Conservation (phyloP, 1,140 invertebrate genomes). For the Prorops nasuta region DNA sequence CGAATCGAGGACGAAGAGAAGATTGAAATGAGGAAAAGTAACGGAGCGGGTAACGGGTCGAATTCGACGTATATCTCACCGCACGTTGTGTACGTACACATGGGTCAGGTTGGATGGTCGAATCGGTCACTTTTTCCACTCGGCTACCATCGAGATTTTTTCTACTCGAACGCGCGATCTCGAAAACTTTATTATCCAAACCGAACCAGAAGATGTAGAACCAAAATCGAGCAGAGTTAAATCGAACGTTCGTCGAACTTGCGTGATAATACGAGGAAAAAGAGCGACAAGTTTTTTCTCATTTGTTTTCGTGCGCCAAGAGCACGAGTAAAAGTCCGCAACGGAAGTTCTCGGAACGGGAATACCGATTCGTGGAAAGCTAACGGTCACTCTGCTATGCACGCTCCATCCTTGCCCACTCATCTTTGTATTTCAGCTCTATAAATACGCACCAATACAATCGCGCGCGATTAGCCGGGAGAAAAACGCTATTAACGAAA, state of each 20-base stretch:
- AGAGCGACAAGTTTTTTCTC: background rate
- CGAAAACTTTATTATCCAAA: background rate
- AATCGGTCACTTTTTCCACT: background rate
- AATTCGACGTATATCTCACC: conserved; percentile 23
- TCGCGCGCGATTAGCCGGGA: too few relatives aligned
- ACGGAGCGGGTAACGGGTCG: conserved; percentile 35
- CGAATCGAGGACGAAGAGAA: conserved; percentile 28
- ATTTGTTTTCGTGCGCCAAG: too few relatives aligned
- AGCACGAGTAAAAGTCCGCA: too few relatives aligned
- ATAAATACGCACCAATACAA: too few relatives aligned
- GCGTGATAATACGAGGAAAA: background rate
- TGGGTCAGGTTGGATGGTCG: background rate
- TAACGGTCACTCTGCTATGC: background rate
- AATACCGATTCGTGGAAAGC: background rate
- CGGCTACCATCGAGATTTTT: background rate
- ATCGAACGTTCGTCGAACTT: too few relatives aligned
- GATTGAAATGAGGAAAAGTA: conserved; percentile 35
- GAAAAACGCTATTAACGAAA: too few relatives aligned
- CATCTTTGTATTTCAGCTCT: background rate
- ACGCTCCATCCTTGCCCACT: background rate
- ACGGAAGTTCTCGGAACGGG: background rate
- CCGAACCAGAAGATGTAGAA: background rate
- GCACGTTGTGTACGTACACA: background rate
- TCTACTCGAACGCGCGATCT: background rate
- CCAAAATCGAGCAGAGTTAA: background rate